phyloP scores from a whole-genome alignment of 2,888 invertebrate species.

The Synanthedon formicaeformis region DNA sequence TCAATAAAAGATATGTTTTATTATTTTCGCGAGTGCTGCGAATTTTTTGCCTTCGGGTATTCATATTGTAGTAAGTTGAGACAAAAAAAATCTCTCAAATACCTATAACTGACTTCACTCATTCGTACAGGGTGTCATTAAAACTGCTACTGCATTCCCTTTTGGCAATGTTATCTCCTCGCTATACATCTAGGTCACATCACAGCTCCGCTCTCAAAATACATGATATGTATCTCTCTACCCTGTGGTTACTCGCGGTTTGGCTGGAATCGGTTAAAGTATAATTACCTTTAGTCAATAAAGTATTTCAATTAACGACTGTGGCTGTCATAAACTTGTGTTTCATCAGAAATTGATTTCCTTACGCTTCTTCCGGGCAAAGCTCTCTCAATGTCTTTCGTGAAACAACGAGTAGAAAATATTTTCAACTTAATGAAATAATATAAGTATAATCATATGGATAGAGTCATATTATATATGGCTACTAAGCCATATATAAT shows the following conservation, averaged over 20 bases:
- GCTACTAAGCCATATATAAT: too few relatives aligned
- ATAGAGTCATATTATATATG: too few relatives aligned
- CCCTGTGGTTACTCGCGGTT: constrained; percentile 30
- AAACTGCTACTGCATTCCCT: constrained; percentile 12
- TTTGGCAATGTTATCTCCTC: constrained; percentile 16
- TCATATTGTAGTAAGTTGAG: too few relatives aligned
- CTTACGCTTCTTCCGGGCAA: constrained; percentile 2
- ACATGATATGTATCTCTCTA: constrained; percentile 30
- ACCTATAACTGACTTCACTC: too few relatives aligned
- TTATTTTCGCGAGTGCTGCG: too few relatives aligned
- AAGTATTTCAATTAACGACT: constrained; percentile 34
- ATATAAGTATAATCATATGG: not conserved
- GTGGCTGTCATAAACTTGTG: constrained; percentile 11
- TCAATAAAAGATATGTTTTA: too few relatives aligned
- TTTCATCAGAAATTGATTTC: constrained; percentile 12
- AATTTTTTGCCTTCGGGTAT: too few relatives aligned
- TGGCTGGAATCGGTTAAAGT: constrained; percentile 24
- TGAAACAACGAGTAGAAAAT: not conserved
- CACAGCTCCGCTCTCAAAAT: constrained; percentile 22
- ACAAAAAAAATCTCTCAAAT: too few relatives aligned
- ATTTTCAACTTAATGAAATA: not conserved
- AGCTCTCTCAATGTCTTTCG: not conserved
- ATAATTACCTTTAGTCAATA: constrained; percentile 32
- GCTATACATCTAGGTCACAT: constrained; percentile 37
- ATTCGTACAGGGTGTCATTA: not conserved